Conservation (phyloP, 2,113 vertebrate genomes). For the Toxotes chatareus region DNA sequence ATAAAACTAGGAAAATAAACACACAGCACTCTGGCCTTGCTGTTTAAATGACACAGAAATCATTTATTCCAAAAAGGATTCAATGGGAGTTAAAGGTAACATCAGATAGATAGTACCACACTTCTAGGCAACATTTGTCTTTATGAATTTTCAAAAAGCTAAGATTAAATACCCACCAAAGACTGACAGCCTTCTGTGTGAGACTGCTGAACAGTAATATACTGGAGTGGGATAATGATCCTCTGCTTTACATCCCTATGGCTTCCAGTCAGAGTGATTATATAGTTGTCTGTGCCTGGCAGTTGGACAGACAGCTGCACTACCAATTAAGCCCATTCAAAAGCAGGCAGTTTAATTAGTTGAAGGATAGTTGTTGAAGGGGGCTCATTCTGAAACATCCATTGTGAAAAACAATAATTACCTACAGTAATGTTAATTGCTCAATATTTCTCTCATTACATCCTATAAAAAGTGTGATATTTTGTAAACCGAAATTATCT, state of each 20-base stretch:
- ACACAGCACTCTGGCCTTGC: background rate
- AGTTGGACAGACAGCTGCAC: constrained; percentile 71
- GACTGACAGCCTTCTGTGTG: constrained; percentile 22
- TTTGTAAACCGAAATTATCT: constrained; percentile 12
- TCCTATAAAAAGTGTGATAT: constrained; percentile 1
- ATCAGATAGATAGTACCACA: background rate
- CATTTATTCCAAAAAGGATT: background rate
- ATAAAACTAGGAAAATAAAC: background rate
- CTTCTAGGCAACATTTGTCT: background rate
- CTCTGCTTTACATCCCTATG: constrained; percentile 59
- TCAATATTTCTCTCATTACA: constrained; percentile 37
- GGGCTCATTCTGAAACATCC: constrained; percentile 37
- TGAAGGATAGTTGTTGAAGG: constrained; percentile 57
- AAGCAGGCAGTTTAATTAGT: constrained; percentile 63
- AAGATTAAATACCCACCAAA: no score
- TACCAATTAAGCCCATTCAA: constrained; percentile 62
- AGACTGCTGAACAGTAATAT: constrained; percentile 14
- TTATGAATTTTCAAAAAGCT: background rate
- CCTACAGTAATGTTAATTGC: constrained; percentile 33
- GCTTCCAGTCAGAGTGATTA: constrained; percentile 66
- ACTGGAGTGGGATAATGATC: constrained; percentile 53
- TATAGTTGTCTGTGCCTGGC: constrained; percentile 53
- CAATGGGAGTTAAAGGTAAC: background rate
- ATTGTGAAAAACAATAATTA: constrained; percentile 57
- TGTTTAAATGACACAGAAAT: background rate